phyloP scores from a whole-genome alignment of 2,113 vertebrate genomes.

The Eurypyga helias region DNA sequence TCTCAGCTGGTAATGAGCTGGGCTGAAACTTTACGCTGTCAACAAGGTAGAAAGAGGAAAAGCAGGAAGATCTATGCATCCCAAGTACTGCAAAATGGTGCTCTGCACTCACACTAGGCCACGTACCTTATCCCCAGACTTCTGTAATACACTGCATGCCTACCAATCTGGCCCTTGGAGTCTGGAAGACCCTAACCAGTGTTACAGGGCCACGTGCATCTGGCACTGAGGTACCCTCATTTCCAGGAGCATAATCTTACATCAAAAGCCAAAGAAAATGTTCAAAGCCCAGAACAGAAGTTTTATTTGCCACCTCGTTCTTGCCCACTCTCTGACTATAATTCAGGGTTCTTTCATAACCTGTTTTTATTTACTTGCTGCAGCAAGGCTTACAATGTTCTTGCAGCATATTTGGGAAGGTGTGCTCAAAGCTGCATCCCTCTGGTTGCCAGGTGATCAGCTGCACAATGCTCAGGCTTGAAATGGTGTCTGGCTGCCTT shows the following conservation, averaged over 20 bases:
- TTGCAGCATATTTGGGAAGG: neutral
- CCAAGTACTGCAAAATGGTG: neutral
- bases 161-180: neutral
- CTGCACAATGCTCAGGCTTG: neutral
- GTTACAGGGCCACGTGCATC: neutral
- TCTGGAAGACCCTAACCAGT: neutral
- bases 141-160: neutral
- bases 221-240: neutral
- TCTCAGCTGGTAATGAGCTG: neutral
- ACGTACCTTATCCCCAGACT: accelerated
- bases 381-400: neutral
- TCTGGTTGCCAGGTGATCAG: neutral
- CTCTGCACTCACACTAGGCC: neutral
- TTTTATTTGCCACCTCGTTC: neutral
- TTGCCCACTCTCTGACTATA: neutral
- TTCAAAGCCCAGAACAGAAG: neutral
- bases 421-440: neutral
- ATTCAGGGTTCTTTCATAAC: neutral
- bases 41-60: neutral
- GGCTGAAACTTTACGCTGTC: neutral
- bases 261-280: neutral
- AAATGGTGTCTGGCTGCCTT: neutral
- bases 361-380: neutral
- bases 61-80: accelerated
- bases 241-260: neutral